phyloP scores from a whole-genome alignment of 2,888 invertebrate species.

The Hydraecia micacea region DNA sequence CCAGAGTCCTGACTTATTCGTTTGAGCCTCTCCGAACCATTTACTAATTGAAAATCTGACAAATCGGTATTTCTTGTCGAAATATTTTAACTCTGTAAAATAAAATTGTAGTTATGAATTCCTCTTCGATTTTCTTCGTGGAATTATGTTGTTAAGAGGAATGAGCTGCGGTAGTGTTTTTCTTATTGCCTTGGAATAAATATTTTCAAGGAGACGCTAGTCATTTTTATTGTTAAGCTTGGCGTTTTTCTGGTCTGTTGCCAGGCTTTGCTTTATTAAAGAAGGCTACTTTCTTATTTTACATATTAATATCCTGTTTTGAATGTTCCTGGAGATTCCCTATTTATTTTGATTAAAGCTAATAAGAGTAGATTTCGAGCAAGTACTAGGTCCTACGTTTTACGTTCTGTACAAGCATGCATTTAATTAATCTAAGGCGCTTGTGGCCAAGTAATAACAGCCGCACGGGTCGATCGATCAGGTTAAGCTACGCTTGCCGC shows the following conservation, averaged over 20 bases:
- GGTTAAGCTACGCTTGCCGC: not conserved
- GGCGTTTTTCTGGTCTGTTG: slow-evolving; percentile 24
- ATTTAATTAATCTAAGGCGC: not conserved
- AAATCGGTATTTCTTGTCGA: slow-evolving; percentile 45
- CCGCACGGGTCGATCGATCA: not conserved
- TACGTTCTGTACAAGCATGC: too few species aligned
- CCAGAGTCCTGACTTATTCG: slow-evolving; percentile 68
- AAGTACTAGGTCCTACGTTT: too few species aligned
- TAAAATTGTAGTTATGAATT: slow-evolving; percentile 33
- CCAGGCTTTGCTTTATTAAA: slow-evolving; percentile 12
- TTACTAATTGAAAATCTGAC: slow-evolving; percentile 74
- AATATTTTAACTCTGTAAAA: slow-evolving; percentile 32
- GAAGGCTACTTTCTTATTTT: not conserved
- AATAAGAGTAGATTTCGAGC: not conserved
- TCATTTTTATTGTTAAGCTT: slow-evolving; percentile 23
- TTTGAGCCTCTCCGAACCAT: slow-evolving; percentile 70
- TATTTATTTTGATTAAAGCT: not conserved
- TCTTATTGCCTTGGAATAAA: slow-evolving; percentile 28
- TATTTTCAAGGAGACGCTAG: slow-evolving; percentile 27
- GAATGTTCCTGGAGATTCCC: not conserved
- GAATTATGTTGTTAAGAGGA: slow-evolving; percentile 26
- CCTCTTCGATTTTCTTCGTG: slow-evolving; percentile 7
- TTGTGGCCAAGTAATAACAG: not conserved
- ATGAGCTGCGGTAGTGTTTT: slow-evolving; percentile 20
- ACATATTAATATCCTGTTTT: not conserved